Evolutionary conservation across 2,888 invertebrate species (phyloP).

Genomic region (Papilio demoleus): DNA sequence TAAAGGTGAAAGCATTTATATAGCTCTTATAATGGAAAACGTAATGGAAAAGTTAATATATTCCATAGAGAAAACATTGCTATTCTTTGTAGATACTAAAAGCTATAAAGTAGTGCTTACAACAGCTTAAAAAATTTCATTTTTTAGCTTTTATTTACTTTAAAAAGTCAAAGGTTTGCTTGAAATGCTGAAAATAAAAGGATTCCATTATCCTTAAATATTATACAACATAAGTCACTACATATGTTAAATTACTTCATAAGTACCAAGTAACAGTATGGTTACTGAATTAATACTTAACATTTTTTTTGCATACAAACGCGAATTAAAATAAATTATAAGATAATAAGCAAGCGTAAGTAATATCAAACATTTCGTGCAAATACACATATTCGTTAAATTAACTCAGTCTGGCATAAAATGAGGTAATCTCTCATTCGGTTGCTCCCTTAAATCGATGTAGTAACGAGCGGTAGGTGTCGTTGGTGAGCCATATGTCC

Average conservation of each 20-base stretch:
- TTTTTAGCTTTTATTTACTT: neutral
- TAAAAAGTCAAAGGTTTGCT: neutral
- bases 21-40: constrained; percentile 7
- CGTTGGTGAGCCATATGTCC: constrained; percentile 43
- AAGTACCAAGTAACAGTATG: neutral
- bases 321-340: neutral
- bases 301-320: neutral
- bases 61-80: neutral
- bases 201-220: neutral
- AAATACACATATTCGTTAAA: constrained; percentile 34
- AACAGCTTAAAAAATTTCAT: neutral
- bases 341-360: neutral
- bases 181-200: neutral
- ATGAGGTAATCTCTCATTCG: constrained; percentile 34
- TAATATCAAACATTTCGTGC: constrained; percentile 16
- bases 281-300: neutral
- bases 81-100: neutral
- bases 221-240: neutral
- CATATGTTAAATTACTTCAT: neutral
- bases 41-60: constrained; percentile 12
- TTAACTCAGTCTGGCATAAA: constrained; percentile 32
- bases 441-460: constrained; percentile 29
- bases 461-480: constrained; percentile 30
- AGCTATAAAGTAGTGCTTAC: neutral
- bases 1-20: constrained; percentile 11